These are phyloP conservation scores for Deroplatys truncata DNA, from an alignment of 2,888 invertebrate species.

Conservation along the genomic window DNA sequence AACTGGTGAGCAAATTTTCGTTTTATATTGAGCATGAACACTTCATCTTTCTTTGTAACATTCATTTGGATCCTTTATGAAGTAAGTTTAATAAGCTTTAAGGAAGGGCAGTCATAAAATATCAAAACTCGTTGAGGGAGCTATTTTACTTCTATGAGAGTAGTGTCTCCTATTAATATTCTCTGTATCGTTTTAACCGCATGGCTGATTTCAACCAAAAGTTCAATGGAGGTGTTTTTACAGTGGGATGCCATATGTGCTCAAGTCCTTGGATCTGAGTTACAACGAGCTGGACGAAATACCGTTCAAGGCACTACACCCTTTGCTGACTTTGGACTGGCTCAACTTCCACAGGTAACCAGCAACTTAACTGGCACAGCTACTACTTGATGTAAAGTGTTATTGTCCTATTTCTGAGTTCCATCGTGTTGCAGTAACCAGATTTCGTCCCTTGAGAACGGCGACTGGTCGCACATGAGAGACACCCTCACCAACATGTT, in stretches of 20 bases:
- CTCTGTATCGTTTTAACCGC: no score
- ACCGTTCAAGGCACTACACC: constrained; percentile 37
- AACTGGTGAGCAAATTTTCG: no score
- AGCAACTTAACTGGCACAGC: no score
- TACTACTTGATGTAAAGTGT: not conserved
- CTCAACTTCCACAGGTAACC: constrained; percentile 40
- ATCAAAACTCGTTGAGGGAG: no score
- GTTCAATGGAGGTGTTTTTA: not conserved
- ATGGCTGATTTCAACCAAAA: no score
- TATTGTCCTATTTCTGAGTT: not conserved
- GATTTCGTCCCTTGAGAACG: constrained; percentile 28
- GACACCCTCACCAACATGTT: constrained; percentile 35
- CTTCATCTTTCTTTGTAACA: no score
- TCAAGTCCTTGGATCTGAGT: constrained; percentile 39
- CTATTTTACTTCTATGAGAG: no score
- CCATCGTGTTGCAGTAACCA: constrained; percentile 30
- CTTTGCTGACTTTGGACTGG: constrained; percentile 38
- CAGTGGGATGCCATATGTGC: constrained; percentile 38
- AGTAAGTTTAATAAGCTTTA: no score
- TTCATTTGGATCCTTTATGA: no score
- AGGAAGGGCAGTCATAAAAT: no score
- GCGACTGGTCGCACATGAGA: constrained; percentile 29
- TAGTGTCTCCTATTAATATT: no score
- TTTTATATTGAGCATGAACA: no score
- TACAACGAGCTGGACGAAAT: constrained; percentile 39